A percentile compares a stretch with the other conserved stretches of the same genome.
These are phyloP conservation scores for Leptoteleia sp. DNA, from an alignment of 1,140 invertebrate genomes.

Conservation along the genomic window DNA sequence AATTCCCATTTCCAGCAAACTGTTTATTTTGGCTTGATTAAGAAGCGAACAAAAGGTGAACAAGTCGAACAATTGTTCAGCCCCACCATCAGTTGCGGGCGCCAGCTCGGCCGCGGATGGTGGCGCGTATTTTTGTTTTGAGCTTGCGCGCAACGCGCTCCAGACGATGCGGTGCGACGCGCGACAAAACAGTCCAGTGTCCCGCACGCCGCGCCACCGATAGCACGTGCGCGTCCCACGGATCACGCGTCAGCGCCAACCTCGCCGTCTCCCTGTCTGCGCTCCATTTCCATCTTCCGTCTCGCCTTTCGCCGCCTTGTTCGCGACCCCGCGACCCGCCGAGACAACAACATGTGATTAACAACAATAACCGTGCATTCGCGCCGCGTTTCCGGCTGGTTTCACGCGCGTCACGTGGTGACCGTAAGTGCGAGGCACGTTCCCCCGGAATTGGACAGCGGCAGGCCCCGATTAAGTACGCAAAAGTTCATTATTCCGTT, in stretches of 20 bases:
- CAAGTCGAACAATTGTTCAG: conserved; percentile 36
- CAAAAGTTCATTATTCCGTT: conserved; percentile 1
- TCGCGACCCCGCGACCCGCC: conserved; percentile 9
- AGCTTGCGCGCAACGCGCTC: conserved; percentile 70
- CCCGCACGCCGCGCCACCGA: conserved; percentile 72
- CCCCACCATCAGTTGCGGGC: conserved; percentile 45
- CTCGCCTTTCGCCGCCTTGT: background rate
- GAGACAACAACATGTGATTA: conserved; percentile 52
- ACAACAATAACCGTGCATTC: conserved; percentile 31
- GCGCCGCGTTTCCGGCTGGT: conserved; percentile 32
- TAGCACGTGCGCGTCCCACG: conserved; percentile 55
- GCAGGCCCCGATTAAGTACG: background rate
- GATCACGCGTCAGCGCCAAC: conserved; percentile 17
- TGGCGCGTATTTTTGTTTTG: conserved; percentile 66
- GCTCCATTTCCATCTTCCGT: conserved; percentile 3
- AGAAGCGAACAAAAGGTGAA: conserved; percentile 3
- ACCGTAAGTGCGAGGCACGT: conserved; percentile 19
- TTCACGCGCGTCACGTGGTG: conserved; percentile 41
- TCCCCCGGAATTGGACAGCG: background rate
- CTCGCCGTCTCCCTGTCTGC: conserved; percentile 8
- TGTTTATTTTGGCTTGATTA: conserved; percentile 4
- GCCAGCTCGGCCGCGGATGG: background rate
- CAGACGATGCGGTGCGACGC: conserved; percentile 68
- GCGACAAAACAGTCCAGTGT: conserved; percentile 70
- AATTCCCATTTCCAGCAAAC: conserved; percentile 7